Evolutionary conservation across 2,797 vertebrate species (phyloP), one percentile per base, ranked within the genome.

Genomic region (Naso thynnoides): DNA sequence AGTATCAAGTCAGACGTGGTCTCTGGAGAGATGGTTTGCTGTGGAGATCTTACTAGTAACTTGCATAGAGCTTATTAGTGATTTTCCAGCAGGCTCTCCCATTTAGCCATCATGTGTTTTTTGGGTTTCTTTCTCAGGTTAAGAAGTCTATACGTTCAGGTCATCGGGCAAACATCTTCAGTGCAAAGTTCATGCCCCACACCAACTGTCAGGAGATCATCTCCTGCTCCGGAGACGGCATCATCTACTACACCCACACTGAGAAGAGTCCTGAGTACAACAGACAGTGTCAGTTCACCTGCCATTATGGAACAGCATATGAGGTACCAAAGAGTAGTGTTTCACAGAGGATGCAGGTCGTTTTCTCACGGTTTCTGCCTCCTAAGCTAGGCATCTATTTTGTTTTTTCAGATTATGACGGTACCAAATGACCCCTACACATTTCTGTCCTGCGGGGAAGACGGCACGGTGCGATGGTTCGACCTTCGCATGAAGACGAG

Each of bases 111-210:
- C 55, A 2, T 57, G 13, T 9, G 52, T 70, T 56, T 4, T 70
- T 39, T 15, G 15, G 29, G 14, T 66, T 4, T 73, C 42, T 50
- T 52, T 84, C 79, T 36, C 74, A 99, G 98, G 96, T 99, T 85
- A 96, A 99, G 91, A 96, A 96, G 24, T 97, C 96, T 0, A 99
- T 99, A 91, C 97, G 96, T 72, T 99, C 98, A 64, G 97, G 98
- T 83, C 98, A 99, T 74, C 95, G 97, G 82, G 97, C 98, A 64
- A 99, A 99, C 81, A 99, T 99, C 92, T 99, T 99, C 93, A 99
- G 98, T 62, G 98, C 98, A n/a, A 99, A 99, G 88, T 99, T 99
- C 90, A 94, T 99, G 90, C 98, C 98, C 0, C 96, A 97, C 88
- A 99, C 98, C 53, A 98, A 95, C 76, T 96, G 99, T 86, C 97